Conservation (phyloP, 2,113 vertebrate species). For the Microcebus jonahi region DNA sequence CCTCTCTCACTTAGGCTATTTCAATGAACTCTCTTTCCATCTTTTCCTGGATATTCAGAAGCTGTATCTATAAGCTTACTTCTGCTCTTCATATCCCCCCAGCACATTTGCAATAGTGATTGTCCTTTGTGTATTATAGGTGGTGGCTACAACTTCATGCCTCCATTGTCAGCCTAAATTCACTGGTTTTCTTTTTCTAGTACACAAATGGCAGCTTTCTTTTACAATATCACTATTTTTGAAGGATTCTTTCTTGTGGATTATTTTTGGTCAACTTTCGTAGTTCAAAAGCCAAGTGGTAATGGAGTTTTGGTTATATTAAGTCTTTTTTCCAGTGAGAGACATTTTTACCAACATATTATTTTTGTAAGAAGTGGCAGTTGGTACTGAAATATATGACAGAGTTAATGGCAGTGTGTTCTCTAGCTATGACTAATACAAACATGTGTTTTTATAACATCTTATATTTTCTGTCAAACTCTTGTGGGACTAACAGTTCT, state of each 20-base stretch:
- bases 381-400: background rate
- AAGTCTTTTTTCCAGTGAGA: background rate
- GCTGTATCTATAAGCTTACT: background rate
- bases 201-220: background rate
- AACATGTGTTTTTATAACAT: background rate
- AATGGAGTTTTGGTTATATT: background rate
- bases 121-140: accelerated
- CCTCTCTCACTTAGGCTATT: background rate
- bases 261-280: slow-evolving; percentile 6
- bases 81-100: background rate
- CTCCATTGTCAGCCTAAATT: background rate
- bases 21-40: background rate
- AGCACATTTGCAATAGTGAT: accelerated
- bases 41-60: background rate
- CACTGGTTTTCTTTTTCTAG: background rate
- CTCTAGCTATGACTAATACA: background rate
- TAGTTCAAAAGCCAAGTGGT: background rate
- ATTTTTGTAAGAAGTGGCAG: background rate
- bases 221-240: background rate
- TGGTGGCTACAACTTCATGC: background rate
- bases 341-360: background rate
- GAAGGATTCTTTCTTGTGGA: background rate
- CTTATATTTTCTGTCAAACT: background rate
- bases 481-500: background rate
- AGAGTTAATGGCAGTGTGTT: background rate